Conservation (phyloP, 2,113 vertebrate species). For the Dicrurus megarhynchus region DNA sequence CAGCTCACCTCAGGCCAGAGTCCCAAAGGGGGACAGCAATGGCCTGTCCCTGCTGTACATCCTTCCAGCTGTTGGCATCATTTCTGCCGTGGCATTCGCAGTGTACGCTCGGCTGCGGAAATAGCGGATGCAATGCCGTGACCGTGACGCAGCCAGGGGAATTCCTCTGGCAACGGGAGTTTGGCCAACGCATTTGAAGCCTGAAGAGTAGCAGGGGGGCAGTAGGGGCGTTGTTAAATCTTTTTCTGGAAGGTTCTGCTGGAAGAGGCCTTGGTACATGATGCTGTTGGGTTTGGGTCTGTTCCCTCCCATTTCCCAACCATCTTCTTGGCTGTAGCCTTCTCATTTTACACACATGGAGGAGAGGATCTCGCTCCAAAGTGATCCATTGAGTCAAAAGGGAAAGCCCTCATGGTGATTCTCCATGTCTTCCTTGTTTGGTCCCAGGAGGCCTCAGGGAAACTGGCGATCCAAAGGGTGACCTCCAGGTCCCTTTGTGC, state of each 20-base stretch:
- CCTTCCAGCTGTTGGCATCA: not conserved
- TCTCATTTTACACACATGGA: not conserved
- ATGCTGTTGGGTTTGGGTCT: slow-evolving; percentile 5
- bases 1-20: not conserved
- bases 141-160: accelerated
- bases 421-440: not conserved
- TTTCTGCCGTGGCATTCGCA: not conserved
- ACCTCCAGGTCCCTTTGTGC: not conserved
- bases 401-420: not conserved
- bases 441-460: not conserved
- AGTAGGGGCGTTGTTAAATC: not conserved
- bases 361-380: not conserved
- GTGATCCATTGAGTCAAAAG: not conserved
- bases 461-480: not conserved
- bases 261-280: not conserved
- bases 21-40: accelerated
- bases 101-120: not conserved
- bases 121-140: accelerated
- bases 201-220: not conserved
- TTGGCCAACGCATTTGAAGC: not conserved
- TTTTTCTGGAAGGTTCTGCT: not conserved
- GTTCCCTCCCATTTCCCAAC: not conserved
- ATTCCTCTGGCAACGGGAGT: not conserved
- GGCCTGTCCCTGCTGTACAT: not conserved
- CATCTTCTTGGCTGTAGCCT: not conserved